phyloP scores from a whole-genome alignment of 2,888 invertebrate species.

The Pyrocoelia pectoralis region DNA sequence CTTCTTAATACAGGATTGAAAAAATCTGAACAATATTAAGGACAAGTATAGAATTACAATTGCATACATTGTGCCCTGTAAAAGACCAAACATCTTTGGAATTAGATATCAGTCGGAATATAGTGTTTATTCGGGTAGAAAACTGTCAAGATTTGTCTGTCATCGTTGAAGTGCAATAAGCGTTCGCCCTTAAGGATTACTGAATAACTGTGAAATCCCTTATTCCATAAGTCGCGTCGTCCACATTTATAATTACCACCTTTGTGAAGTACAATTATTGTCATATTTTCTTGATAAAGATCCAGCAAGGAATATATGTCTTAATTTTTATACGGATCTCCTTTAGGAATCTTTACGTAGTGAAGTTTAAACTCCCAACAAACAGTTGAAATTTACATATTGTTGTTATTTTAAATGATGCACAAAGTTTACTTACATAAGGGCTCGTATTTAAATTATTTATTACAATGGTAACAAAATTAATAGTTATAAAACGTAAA shows the following conservation, averaged over 20 bases:
- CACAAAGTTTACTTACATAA: too few relatives aligned
- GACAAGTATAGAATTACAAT: constrained; percentile 51
- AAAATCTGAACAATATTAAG: constrained; percentile 41
- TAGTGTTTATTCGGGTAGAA: constrained; percentile 49
- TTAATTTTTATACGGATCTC: too few relatives aligned
- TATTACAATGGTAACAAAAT: too few relatives aligned
- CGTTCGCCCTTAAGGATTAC: background rate
- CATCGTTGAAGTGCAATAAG: constrained; percentile 15
- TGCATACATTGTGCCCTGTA: constrained; percentile 37
- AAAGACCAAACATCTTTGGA: constrained; percentile 33
- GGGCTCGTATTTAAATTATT: too few relatives aligned
- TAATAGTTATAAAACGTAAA: too few relatives aligned
- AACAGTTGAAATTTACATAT: too few relatives aligned
- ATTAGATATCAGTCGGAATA: constrained; percentile 38
- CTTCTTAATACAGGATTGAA: constrained; percentile 32
- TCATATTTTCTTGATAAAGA: too few relatives aligned
- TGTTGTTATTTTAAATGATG: too few relatives aligned
- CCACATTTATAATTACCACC: background rate
- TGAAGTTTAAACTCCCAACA: too few relatives aligned
- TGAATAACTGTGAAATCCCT: background rate
- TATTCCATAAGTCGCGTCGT: background rate
- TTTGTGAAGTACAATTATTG: constrained; percentile 3
- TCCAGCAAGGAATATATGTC: too few relatives aligned
- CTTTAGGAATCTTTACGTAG: too few relatives aligned
- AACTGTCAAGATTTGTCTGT: constrained; percentile 52